Conservation (phyloP, 2,888 invertebrate species). For the Caenorhabditis japonica region DNA sequence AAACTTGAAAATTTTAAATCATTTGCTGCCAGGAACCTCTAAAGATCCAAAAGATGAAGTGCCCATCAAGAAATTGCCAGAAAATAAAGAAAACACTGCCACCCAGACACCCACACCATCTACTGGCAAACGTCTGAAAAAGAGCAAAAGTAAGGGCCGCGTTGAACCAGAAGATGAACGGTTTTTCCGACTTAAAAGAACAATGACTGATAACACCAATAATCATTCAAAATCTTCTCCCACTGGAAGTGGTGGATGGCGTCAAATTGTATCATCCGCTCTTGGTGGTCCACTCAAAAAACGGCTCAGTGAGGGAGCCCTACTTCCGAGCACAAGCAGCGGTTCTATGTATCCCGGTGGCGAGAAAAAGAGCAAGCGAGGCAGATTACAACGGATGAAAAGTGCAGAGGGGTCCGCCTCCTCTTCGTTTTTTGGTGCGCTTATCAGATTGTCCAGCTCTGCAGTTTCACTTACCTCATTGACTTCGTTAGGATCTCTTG, state of each 20-base stretch:
- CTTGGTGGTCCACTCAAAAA: conserved; percentile 55
- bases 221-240: conserved; percentile 28
- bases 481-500: conserved; percentile 12
- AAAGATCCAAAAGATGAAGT: too few relatives aligned
- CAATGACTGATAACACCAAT: conserved; percentile 47
- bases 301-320: conserved; percentile 51
- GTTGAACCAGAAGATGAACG: conserved; percentile 28
- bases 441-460: conserved; percentile 50
- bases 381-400: conserved; percentile 44
- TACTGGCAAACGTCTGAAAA: conserved; percentile 22
- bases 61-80: conserved; percentile 1
- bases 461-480: conserved; percentile 29
- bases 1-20: conserved; percentile 49
- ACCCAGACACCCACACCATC: neutral
- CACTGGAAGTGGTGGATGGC: too few relatives aligned
- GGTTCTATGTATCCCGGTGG: conserved; percentile 10
- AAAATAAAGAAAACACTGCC: conserved; percentile 30
- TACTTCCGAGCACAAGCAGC: conserved; percentile 28
- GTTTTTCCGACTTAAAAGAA: conserved; percentile 41
- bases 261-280: conserved; percentile 38
- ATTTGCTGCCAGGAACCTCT: conserved; percentile 27
- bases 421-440: conserved; percentile 49
- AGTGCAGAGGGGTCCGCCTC: conserved; percentile 40
- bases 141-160: conserved; percentile 42
- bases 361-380: conserved; percentile 23